Base-by-base conservation (phyloP, 2,888 invertebrate species). In the Campoplex capitator region DNA sequence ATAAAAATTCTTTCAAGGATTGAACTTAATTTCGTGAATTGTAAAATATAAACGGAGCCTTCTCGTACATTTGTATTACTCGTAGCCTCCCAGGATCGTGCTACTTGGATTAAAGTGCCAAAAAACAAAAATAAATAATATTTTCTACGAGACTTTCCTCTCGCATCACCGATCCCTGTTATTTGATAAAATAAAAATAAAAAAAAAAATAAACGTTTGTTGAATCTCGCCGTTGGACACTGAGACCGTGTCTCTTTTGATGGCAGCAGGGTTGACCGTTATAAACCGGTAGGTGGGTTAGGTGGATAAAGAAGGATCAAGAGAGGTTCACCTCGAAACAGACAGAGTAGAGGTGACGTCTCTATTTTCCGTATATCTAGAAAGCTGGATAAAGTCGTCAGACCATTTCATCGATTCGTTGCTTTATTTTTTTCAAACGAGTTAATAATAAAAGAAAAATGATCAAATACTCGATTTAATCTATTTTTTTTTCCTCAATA, bases 261-360 rank as follows among this genome's bases (percentile, higher is more conserved):
- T 75, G 42, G 38, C 51, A 18, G 38, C 51, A 18, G 32, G 48
- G 51, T 42, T 51, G 75, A 87, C 87, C 87, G 87, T 87, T 84
- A 84, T 75, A 87, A 87, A 84, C 87, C 84, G 87, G 87, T 87
- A 84, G 84, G 74, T 76, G 56, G 79, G 77, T 32, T 65, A 75
- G 74, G 70, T 58, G 62, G 73, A 77, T 74, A 67, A 28, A 74
- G 70, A 74, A 87, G 74, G 71, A 68, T 74, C 73, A 67, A 51
- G 85, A 82, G 83, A 87, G 51, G 86, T 84, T 86, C 86, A 87
- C 87, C 84, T 87, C 84, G 87, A 84, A 84, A 87, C 6, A 4
- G 62, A 62, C 62, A 32, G 32, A 68, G 68, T 32, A 32, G 32
- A 68, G 68, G 62, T 82, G 77, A 81, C 77, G 86, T 84, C 84